Base-by-base conservation (phyloP, 2,888 invertebrate species). In the Ormyrus nitidulus region DNA sequence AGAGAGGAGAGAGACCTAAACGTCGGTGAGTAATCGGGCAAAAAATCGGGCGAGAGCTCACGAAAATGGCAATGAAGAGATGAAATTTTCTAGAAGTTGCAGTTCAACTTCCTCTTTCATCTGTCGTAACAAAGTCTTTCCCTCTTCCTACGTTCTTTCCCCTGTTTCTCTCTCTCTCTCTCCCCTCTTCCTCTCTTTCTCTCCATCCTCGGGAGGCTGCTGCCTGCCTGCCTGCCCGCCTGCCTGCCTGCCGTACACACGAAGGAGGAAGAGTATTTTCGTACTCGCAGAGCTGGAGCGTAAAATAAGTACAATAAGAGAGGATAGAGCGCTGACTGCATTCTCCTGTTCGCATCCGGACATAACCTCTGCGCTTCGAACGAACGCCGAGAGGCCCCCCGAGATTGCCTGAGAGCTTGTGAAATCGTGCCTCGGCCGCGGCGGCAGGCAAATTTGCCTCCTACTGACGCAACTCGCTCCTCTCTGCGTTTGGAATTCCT, bases 241-340 rank as follows among this genome's bases (percentile, higher is more conserved):
- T 1, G 34, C 34, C 34, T 34, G 34, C 34, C 34, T 34, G 34
- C 34, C 34, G 34, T 34, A 34, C 34, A 44, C 8, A 34, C 54
- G 11, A 58, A 66, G 54, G 34, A 66, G 66, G 53, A 66, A 66
- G 66, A 66, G 53, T 66, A 66, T 66, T 66, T 54, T 66, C 34
- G 44, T 53, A 66, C 44, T 66, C 54, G n/a, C 10, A 53, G 53
- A 66, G 51, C 5, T 54, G 5, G 53, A 51, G 34, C 9, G 6
- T 66, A 66, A 66, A 66, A 66, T 66, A 71, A 71, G 11, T 49
- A 19, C 11, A 59, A 49, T 7, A 70, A 58, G 58, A 58, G 46
- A 56, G 1, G 46, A 48, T 56, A 70, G 46, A 70, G 44, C 13
- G 34, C 48, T 56, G 56, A 54, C 7, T 54, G 19, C 13, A 53